Conservation (phyloP, 2,797 vertebrate genomes). For the Astyanax mexicanus region DNA sequence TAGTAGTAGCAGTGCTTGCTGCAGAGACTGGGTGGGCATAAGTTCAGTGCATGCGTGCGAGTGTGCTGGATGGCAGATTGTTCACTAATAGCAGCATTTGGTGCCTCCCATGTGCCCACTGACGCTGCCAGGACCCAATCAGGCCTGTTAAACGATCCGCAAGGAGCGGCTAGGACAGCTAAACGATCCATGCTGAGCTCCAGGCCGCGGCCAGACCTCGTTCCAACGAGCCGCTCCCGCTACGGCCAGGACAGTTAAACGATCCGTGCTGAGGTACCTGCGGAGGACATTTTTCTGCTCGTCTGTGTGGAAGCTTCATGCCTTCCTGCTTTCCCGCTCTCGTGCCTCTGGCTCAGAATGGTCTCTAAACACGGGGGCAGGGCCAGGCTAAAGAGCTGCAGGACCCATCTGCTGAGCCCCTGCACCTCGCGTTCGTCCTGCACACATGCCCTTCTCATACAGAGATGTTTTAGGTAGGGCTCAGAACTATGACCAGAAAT, state of each 20-base stretch:
- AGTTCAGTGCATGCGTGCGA: slow-evolving; percentile 28
- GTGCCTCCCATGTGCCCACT: slow-evolving; percentile 31
- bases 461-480: background rate
- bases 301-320: slow-evolving; percentile 3
- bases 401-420: slow-evolving; percentile 20
- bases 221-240: slow-evolving; percentile 5
- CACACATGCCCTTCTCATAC: background rate
- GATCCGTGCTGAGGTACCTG: slow-evolving; percentile 26
- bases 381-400: slow-evolving; percentile 27
- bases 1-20: slow-evolving; percentile 3
- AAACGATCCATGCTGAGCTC: slow-evolving; percentile 34
- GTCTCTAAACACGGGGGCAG: background rate
- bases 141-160: slow-evolving; percentile 50
- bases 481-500: background rate
- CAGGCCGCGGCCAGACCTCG: slow-evolving; percentile 35
- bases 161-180: slow-evolving; percentile 36
- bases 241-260: slow-evolving; percentile 47
- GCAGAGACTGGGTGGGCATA: slow-evolving; percentile 23
- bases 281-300: slow-evolving; percentile 44
- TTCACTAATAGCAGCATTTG: slow-evolving; percentile 42
- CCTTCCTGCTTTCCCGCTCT: background rate
- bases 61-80: slow-evolving; percentile 44
- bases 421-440: slow-evolving; percentile 12
- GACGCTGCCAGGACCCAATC: slow-evolving; percentile 50
- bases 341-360: slow-evolving; percentile 14